Base-by-base conservation (phyloP, 2,888 invertebrate species). In the Micropterix aruncella region DNA sequence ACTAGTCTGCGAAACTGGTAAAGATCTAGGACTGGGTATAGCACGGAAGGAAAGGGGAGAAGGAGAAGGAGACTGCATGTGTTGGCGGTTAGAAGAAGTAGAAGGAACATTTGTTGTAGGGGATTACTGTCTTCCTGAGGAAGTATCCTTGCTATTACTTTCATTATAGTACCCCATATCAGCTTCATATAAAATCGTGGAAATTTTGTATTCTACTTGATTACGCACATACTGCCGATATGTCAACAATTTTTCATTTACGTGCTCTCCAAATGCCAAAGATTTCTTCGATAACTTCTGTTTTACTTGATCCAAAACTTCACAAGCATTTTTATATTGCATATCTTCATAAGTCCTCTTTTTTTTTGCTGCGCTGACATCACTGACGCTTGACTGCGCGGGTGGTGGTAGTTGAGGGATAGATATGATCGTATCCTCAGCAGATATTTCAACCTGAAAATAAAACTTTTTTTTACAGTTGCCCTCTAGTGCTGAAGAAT, bases 91-190 rank as follows among this genome's bases (percentile, higher is more conserved):
- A n/a, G n/a, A 27, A 27, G 36, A 27, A 27, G 36, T 27, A 27
- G 7, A 27, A 27, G 36, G n/a, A 27, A 27, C 36, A 12, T n/a
- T 27, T 7, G 36, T 7, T n/a, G n/a, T 27, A 27, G 36, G 36
- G 36, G 36, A 27, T 9, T 27, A 27, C 36, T 27, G n/a, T 27
- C 36, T 27, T 9, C 36, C 36, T 27, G 36, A 27, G n/a, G 7
- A 27, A 12, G 7, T 27, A 12, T 27, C n/a, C n/a, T n/a, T 27
- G 36, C 36, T 27, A 12, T 27, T 27, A 9, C 36, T 27, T 27
- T 27, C 36, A 27, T 27, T 27, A 27, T 27, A 27, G n/a, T 27
- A 27, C 36, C 36, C 36, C 36, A 27, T 27, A 27, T 27, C 36
- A 27, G 36, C 36, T 27, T 27, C 36, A 27, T 27, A 27, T 27